Evolutionary conservation across 2,888 invertebrate species (phyloP), one percentile per base, ranked within the genome.

Genomic region (Mamestra brassicae): DNA sequence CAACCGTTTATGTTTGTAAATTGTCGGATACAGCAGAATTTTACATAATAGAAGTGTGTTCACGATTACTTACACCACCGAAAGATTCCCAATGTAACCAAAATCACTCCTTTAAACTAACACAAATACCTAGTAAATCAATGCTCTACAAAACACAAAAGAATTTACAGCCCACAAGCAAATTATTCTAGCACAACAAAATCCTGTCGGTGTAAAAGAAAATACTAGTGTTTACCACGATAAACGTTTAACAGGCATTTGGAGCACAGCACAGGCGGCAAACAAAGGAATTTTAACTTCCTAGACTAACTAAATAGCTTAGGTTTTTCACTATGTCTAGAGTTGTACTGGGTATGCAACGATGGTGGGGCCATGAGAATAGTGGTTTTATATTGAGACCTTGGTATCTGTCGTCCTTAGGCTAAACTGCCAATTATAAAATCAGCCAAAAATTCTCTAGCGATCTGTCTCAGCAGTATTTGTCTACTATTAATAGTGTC

Each of bases 261-360:
- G 57, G 45, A 67, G 54, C 65, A 38, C 17, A 47, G 26, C 50
- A 38, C 67, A 63, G 42, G 42, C 65, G 60, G 72, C 61, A 69
- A 73, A 81, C 78, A 71, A 83, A 77, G 76, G 77, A 63, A 74
- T 80, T 76, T 68, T 38, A 84, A 85, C 80, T 84, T 82, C 72
- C 72, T 67, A 76, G 70, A 65, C 69, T 58, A 67, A 76, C 73
- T 45, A 47, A 84, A 81, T 78, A 74, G 74, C 15, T 71, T 26
- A 62, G 79, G 71, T 79, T 84, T 84, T 84, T 79, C 72, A 68
- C 64, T 64, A 64, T 38, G 55, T 71, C 69, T 72, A 63, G 70
- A 74, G 58, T 79, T 81, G 69, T 67, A 47, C 58, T 78, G 63
- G 50, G 57, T 71, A 74, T 72, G 64, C 78, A 60, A 61, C 71